Evolutionary conservation across 2,113 vertebrate species (phyloP).

Genomic region (Apteryx mantelli): DNA sequence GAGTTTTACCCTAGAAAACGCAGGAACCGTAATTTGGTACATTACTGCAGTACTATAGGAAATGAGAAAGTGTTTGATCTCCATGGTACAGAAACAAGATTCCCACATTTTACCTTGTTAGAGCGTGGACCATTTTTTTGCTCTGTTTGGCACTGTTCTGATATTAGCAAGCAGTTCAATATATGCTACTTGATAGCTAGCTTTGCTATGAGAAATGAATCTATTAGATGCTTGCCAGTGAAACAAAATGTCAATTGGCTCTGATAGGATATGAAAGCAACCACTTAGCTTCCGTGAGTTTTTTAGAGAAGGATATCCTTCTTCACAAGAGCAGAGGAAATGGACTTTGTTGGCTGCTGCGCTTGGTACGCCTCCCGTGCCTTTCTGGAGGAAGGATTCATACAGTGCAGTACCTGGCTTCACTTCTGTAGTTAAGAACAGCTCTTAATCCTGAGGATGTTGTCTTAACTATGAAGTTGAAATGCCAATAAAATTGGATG

Average conservation of each 20-base stretch:
- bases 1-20: background rate
- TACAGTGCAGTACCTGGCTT: background rate
- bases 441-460: background rate
- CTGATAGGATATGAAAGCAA: background rate
- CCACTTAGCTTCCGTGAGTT: background rate
- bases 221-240: background rate
- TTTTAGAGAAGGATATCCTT: background rate
- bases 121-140: background rate
- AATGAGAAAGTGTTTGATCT: background rate
- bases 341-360: background rate
- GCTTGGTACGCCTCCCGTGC: no score
- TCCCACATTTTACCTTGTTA: background rate
- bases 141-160: background rate
- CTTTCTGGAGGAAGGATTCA: background rate
- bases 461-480: background rate
- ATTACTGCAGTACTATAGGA: background rate
- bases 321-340: background rate
- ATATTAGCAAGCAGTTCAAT: background rate
- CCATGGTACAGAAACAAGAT: background rate
- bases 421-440: background rate
- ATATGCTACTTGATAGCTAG: background rate
- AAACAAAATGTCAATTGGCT: background rate
- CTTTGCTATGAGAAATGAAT: background rate
- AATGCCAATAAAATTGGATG: background rate
- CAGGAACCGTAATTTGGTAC: background rate